A percentile compares a stretch with the other conserved stretches of the same genome.
Conservation (phyloP, 2,113 vertebrate species). For the Equus quagga region DNA sequence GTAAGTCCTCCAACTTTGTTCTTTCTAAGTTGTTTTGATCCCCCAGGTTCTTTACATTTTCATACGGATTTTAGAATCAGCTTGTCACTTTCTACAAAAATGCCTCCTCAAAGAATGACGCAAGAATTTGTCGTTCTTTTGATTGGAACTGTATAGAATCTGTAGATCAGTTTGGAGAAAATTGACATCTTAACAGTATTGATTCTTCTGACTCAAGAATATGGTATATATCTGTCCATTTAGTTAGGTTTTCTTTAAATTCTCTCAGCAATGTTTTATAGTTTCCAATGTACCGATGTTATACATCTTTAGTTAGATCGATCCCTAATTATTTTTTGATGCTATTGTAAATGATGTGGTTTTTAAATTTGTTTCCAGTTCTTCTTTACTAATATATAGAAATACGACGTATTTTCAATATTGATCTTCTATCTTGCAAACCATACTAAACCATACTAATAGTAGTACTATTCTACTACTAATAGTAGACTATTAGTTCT, state of each 20-base stretch:
- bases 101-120: background rate
- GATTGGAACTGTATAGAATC: background rate
- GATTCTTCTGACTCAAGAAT: background rate
- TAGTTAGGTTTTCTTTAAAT: slow-evolving; percentile 26
- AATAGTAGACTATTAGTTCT: background rate
- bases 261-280: background rate
- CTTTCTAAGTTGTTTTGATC: background rate
- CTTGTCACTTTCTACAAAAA: slow-evolving; percentile 6
- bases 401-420: background rate
- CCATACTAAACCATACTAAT: background rate
- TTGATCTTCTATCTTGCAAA: background rate
- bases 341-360: background rate
- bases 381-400: background rate
- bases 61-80: slow-evolving; percentile 24
- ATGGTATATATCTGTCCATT: background rate
- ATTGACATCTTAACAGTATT: background rate
- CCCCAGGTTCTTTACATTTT: background rate
- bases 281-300: background rate
- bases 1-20: background rate
- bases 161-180: background rate
- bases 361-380: background rate
- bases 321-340: background rate
- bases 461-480: too few relatives aligned
- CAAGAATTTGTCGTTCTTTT: background rate
- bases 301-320: background rate